These are phyloP conservation scores for Rhinichthys klamathensis DNA, from an alignment of 2,113 vertebrate genomes.

Conservation along the genomic window DNA sequence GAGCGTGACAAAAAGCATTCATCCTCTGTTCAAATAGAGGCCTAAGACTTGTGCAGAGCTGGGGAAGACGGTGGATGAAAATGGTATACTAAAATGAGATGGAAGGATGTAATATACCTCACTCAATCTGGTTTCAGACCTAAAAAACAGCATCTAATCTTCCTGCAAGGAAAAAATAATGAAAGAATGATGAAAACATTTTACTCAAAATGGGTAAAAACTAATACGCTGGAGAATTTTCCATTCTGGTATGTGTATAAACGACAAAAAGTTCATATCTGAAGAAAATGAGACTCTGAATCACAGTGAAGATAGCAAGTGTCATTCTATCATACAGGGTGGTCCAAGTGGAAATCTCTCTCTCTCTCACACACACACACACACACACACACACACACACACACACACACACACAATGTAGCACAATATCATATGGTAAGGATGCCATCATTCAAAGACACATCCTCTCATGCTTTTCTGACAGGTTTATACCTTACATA, in stretches of 20 bases:
- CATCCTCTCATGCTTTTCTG: neutral
- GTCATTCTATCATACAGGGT: constrained; percentile 21
- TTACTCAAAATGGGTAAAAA: constrained; percentile 39
- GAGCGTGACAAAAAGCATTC: constrained; percentile 12
- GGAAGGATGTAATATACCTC: neutral
- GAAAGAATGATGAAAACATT: constrained; percentile 36
- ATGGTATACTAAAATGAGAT: constrained; percentile 10
- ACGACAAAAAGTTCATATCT: constrained; percentile 38
- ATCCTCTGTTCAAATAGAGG: constrained; percentile 11
- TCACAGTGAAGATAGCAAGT: constrained; percentile 32
- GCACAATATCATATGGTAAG: neutral
- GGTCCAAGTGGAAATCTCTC: constrained; percentile 31
- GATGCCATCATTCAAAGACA: neutral
- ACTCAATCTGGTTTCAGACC: neutral
- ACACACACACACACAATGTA: neutral
- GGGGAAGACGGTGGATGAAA: neutral
- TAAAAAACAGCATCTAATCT: neutral
- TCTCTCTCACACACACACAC: neutral
- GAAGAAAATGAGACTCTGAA: constrained; percentile 34
- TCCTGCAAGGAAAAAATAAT: constrained; percentile 8
- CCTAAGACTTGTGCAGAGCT: neutral
- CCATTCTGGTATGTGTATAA: neutral
- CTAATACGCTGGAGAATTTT: constrained; percentile 24
- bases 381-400: neutral
- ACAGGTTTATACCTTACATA: constrained; percentile 29